Percentiles rank a stretch among this genome's conserved stretches.
Evolutionary conservation across 2,797 vertebrate species (phyloP).

Genomic region (Anguilla pacifica): DNA sequence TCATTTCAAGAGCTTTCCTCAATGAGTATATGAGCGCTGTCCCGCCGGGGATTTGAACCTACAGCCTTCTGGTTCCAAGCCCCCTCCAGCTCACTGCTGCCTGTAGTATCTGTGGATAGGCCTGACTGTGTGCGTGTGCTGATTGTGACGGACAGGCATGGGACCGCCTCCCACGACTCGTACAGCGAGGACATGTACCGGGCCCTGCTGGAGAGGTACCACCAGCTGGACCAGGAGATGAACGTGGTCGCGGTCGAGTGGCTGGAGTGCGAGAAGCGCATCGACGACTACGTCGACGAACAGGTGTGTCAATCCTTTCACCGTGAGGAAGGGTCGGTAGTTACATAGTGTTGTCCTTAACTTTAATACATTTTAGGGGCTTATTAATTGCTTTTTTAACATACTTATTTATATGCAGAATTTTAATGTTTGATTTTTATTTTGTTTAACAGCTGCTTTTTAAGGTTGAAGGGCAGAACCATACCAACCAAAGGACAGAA

Average conservation of each 20-base stretch:
- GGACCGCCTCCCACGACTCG: conserved; percentile 86
- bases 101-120: background rate
- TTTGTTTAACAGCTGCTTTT: conserved; percentile 68
- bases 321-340: background rate
- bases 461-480: conserved; percentile 76
- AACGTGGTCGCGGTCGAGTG: conserved; percentile 85
- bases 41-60: background rate
- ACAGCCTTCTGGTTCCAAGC: background rate
- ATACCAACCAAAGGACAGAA: conserved; percentile 75
- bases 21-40: background rate
- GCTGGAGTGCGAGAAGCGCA: conserved; percentile 96
- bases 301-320: conserved; percentile 74
- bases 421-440: background rate
- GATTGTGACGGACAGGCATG: conserved; percentile 72
- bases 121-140: conserved; percentile 13
- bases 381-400: background rate
- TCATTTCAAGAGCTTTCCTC: background rate
- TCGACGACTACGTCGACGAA: conserved; percentile 96
- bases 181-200: conserved; percentile 90
- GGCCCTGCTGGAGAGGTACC: conserved; percentile 87
- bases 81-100: background rate
- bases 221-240: conserved; percentile 90
- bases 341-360: background rate
- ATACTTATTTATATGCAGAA: background rate
- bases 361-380: too few relatives aligned